Percentiles rank a stretch among this genome's conserved stretches.
Conservation (phyloP, 2,797 vertebrate genomes). For the Lophotriccus pileatus region DNA sequence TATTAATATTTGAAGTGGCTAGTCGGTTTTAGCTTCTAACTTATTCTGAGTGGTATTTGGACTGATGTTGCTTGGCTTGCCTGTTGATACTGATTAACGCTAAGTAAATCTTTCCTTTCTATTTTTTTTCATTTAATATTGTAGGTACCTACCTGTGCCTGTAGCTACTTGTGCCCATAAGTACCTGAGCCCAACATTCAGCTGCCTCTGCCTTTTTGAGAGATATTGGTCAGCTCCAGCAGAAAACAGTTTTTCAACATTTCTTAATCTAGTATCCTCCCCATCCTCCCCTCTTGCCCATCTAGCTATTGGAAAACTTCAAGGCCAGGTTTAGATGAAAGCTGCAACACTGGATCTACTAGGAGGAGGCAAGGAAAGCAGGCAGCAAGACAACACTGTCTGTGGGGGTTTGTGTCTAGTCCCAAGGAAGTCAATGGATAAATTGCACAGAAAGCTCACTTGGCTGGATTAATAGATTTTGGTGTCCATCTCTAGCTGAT, state of each 20-base stretch:
- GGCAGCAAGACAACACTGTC: not conserved
- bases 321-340: not conserved
- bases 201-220: not conserved
- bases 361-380: not conserved
- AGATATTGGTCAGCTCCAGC: not conserved
- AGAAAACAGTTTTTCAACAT: not conserved
- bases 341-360: not conserved
- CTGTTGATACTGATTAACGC: not conserved
- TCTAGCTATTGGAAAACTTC: not conserved
- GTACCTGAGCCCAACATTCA: not conserved
- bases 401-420: not conserved
- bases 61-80: not conserved
- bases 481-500: not conserved
- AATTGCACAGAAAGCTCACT: not conserved
- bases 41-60: not conserved
- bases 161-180: not conserved
- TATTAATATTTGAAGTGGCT: not conserved
- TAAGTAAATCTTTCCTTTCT: not conserved
- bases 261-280: not conserved
- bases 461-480: not conserved
- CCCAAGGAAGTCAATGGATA: not conserved
- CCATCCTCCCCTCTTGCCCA: not conserved
- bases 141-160: not conserved
- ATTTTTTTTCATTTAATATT: not conserved
- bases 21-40: not conserved